Percentiles rank a stretch among this genome's conserved stretches.
These are phyloP conservation scores for Arremon brunneinucha DNA, from an alignment of 2,797 vertebrate species.

Conservation along the genomic window DNA sequence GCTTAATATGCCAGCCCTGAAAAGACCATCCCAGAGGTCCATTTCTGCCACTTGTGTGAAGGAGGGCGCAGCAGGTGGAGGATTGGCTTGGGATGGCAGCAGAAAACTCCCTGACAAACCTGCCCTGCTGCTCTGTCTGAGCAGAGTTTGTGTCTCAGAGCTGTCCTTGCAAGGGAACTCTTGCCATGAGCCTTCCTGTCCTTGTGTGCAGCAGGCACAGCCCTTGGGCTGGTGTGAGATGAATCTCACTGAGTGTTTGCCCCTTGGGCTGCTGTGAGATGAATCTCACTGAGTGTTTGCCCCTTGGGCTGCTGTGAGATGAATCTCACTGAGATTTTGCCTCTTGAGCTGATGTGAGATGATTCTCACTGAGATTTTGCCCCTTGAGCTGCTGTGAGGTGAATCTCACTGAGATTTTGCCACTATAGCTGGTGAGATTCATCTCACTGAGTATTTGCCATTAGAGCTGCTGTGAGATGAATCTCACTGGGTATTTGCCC, in stretches of 20 bases:
- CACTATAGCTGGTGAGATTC: neutral
- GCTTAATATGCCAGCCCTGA: neutral
- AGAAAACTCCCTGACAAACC: neutral
- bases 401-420: neutral
- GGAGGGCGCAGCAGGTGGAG: neutral
- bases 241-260: too few relatives aligned
- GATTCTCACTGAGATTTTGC: neutral
- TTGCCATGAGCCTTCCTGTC: neutral
- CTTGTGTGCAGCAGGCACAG: neutral
- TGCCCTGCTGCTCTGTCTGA: neutral
- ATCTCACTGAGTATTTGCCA: neutral
- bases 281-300: too few relatives aligned
- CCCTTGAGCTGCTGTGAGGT: neutral
- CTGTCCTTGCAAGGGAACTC: neutral
- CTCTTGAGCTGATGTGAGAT: neutral
- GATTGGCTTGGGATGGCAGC: neutral
- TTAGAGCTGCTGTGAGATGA: neutral
- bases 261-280: neutral
- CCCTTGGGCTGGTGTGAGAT: neutral
- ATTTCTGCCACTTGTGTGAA: neutral
- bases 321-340: neutral
- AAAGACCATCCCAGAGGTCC: neutral
- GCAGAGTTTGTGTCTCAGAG: neutral
- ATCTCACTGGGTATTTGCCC: neutral
- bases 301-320: neutral